Conservation (phyloP, 2,888 invertebrate genomes). For the Colostygia pectinataria region DNA sequence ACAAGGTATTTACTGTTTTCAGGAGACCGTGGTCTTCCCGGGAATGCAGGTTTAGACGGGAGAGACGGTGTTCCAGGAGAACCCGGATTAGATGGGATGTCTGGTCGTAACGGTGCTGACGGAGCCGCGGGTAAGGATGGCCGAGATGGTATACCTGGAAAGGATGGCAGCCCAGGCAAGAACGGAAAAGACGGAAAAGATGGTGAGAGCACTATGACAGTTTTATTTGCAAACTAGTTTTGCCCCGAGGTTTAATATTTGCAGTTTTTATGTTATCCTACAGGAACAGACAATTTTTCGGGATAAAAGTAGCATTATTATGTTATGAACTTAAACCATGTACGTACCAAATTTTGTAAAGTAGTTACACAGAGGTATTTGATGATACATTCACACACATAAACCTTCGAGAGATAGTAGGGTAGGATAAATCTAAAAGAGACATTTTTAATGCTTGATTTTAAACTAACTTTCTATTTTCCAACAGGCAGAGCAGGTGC, state of each 20-base stretch:
- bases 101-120: constrained; percentile 92
- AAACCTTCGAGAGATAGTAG: too few species aligned
- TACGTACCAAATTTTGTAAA: too few species aligned
- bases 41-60: constrained; percentile 90
- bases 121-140: constrained; percentile 91
- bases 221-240: too few species aligned
- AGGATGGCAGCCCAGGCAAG: constrained; percentile 87
- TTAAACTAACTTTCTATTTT: background rate
- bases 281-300: too few species aligned
- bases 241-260: too few species aligned
- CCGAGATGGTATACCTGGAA: constrained; percentile 86
- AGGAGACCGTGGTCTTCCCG: constrained; percentile 88
- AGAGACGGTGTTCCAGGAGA: constrained; percentile 95
- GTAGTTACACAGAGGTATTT: too few species aligned
- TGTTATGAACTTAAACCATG: too few species aligned
- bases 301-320: too few species aligned
- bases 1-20: constrained; percentile 37
- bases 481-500: constrained; percentile 85
- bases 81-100: constrained; percentile 93
- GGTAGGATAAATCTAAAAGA: too few species aligned
- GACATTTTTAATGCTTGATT: too few species aligned
- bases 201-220: background rate
- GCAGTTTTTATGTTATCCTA: too few species aligned
- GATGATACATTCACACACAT: too few species aligned
- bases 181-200: constrained; percentile 78